These are phyloP conservation scores for Timema podura DNA, from an alignment of 2,888 invertebrate genomes.

Conservation along the genomic window DNA sequence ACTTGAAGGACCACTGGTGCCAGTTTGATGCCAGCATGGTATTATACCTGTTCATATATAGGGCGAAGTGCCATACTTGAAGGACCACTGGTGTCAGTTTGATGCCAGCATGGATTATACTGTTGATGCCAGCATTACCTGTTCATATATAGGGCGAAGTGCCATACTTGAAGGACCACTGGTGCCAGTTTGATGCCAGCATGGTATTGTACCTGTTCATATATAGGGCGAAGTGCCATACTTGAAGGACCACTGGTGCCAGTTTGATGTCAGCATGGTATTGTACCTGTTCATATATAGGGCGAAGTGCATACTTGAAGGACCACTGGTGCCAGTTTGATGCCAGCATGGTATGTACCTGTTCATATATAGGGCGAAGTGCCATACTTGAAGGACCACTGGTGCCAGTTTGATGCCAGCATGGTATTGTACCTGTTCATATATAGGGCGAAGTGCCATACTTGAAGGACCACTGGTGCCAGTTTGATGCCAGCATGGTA, in stretches of 20 bases:
- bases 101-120: constrained; percentile 98
- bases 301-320: constrained; percentile 89
- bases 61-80: constrained; percentile 92
- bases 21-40: constrained; percentile 99
- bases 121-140: no score
- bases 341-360: constrained; percentile 94
- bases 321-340: constrained; percentile 99
- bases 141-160: constrained; percentile 69
- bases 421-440: constrained; percentile 89
- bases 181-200: constrained; percentile 98
- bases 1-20: constrained; percentile 97
- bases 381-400: constrained; percentile 94
- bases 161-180: constrained; percentile 94
- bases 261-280: constrained; percentile 98
- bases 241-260: constrained; percentile 97
- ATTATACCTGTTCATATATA: constrained; percentile 71
- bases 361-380: constrained; percentile 69
- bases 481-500: constrained; percentile 98
- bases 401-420: constrained; percentile 98
- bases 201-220: constrained; percentile 89
- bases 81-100: constrained; percentile 99
- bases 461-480: constrained; percentile 97
- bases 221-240: constrained; percentile 88
- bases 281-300: constrained; percentile 75
- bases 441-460: constrained; percentile 88